phyloP scores from a whole-genome alignment of 2,113 vertebrate genomes.

The Pithys albifrons region DNA sequence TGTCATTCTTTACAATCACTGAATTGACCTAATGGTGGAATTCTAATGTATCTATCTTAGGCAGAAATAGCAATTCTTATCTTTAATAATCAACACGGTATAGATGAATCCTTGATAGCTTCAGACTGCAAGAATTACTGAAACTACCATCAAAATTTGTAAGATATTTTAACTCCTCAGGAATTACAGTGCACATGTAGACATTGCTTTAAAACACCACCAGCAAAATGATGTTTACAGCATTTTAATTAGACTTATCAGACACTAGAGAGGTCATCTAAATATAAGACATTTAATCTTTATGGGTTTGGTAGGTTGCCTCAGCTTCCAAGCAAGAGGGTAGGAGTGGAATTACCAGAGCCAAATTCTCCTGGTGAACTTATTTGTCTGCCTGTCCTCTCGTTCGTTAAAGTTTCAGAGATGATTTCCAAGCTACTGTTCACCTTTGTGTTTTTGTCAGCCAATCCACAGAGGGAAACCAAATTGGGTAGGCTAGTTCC shows the following conservation, averaged over 20 bases:
- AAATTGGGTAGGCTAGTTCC: constrained; percentile 17
- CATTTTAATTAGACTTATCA: background rate
- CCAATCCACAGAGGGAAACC: constrained; percentile 35
- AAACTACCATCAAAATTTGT: background rate
- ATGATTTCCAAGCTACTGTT: background rate
- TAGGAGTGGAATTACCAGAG: background rate
- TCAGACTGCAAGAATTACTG: background rate
- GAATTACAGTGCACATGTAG: background rate
- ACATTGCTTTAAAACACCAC: background rate
- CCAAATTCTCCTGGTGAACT: background rate
- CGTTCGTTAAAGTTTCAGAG: constrained; percentile 4
- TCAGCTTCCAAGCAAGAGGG: background rate
- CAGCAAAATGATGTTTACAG: background rate
- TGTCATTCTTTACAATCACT: background rate
- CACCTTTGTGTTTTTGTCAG: constrained; percentile 44
- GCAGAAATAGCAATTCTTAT: background rate
- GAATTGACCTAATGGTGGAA: background rate
- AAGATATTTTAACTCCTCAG: background rate
- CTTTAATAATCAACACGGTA: background rate
- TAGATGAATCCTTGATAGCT: background rate
- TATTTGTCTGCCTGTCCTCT: background rate
- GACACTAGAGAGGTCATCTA: background rate
- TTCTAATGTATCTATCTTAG: background rate
- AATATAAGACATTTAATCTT: background rate
- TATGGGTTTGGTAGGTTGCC: background rate